A percentile compares a stretch with the other conserved stretches of the same genome.
Conservation (phyloP, 2,888 invertebrate genomes). For the Epirrhoe tristata region DNA sequence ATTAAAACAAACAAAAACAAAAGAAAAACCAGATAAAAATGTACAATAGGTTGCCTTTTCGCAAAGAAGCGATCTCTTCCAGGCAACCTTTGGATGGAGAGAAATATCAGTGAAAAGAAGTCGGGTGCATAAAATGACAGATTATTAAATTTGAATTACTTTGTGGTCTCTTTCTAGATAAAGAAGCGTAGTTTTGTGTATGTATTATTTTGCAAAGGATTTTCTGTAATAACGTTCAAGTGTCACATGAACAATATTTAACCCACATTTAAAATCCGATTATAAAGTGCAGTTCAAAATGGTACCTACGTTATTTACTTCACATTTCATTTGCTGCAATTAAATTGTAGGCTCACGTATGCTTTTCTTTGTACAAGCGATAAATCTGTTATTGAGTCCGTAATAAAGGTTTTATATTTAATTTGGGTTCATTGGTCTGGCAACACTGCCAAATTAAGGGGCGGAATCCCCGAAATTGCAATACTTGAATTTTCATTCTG, state of each 20-base stretch:
- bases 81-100: too few species aligned
- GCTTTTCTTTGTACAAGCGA: constrained; percentile 25
- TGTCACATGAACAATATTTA: neutral
- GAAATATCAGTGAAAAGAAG: too few species aligned
- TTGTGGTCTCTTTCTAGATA: too few species aligned
- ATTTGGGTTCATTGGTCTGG: constrained; percentile 53
- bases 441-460: constrained; percentile 43
- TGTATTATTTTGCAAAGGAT: neutral
- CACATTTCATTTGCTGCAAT: constrained; percentile 8
- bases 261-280: neutral
- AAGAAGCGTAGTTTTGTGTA: too few species aligned
- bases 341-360: constrained; percentile 12
- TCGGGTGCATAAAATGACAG: too few species aligned
- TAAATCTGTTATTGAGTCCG: constrained; percentile 27
- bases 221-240: neutral
- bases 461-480: neutral
- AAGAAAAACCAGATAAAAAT: too few species aligned
- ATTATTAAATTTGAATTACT: too few species aligned
- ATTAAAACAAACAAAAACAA: too few species aligned
- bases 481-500: neutral
- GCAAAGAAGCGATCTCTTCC: too few species aligned
- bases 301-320: neutral
- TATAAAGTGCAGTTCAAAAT: constrained; percentile 10
- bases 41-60: too few species aligned
- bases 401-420: constrained; percentile 47